Percentiles rank a stretch among this genome's conserved stretches.
These are phyloP conservation scores for Engraulis encrasicolus DNA, from an alignment of 2,113 vertebrate genomes.

Conservation along the genomic window DNA sequence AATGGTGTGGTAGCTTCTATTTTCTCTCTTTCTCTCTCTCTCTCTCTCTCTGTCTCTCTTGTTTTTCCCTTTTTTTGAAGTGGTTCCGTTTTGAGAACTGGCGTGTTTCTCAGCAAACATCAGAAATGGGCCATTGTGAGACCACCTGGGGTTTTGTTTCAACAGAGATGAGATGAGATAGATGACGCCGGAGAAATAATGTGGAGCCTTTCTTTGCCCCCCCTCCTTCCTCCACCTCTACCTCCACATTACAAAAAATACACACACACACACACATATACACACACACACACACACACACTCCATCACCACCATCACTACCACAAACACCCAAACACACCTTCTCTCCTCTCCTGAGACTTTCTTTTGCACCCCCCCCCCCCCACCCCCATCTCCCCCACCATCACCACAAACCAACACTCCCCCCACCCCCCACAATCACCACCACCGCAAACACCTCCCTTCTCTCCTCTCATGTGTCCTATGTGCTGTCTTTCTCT, in stretches of 20 bases:
- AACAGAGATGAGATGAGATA: slow-evolving; percentile 4
- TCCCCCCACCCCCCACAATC: no score
- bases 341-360: no score
- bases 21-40: neutral
- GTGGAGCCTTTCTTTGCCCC: neutral
- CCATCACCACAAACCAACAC: no score
- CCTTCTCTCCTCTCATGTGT: no score
- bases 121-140: slow-evolving; percentile 11
- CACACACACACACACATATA: no score
- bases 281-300: no score
- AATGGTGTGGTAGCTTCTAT: neutral
- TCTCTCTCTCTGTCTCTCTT: neutral
- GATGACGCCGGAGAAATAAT: slow-evolving; percentile 10
- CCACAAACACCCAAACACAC: no score
- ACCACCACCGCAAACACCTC: no score
- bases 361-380: neutral
- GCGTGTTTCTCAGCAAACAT: neutral
- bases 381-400: neutral
- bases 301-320: neutral
- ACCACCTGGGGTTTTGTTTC: slow-evolving; percentile 25
- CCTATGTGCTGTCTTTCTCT: no score
- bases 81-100: neutral
- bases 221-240: neutral
- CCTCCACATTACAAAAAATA: no score
- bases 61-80: neutral